phyloP scores from a whole-genome alignment of 92 coral and sea anemone genomes.

The Nematostella vectensis region DNA sequence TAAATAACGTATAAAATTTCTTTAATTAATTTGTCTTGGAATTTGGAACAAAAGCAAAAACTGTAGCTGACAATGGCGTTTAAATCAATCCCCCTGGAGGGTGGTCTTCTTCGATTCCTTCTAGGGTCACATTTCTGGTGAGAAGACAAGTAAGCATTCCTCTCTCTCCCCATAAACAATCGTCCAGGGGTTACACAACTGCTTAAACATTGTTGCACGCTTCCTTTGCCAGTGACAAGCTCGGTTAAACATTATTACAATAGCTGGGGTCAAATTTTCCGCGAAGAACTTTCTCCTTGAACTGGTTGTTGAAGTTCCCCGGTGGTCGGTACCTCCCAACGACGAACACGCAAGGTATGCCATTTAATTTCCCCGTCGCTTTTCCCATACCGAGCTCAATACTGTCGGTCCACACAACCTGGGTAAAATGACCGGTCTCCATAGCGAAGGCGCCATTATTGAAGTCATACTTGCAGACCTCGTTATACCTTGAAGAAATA shows the following conservation, averaged over 20 bases:
- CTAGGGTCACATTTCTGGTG: no score
- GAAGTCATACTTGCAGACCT: slow-evolving; percentile 62
- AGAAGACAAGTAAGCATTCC: no score
- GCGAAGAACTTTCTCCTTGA: slow-evolving; percentile 43
- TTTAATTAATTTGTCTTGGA: no score
- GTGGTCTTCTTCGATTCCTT: no score
- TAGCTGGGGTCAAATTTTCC: slow-evolving; percentile 57
- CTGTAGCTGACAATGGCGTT: no score
- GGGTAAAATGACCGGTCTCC: slow-evolving; percentile 70
- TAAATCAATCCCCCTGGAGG: no score
- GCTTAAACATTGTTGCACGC: no score
- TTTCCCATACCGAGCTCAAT: slow-evolving; percentile 67
- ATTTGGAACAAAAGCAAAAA: no score
- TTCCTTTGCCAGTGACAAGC: no score
- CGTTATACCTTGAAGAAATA: slow-evolving; percentile 55
- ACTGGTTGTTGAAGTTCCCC: slow-evolving; percentile 56
- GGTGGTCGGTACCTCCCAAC: slow-evolving; percentile 63
- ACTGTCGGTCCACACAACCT: slow-evolving; percentile 70
- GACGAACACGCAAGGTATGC: slow-evolving; percentile 58
- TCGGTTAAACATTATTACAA: slow-evolving; percentile 38
- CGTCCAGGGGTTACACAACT: no score
- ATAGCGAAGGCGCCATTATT: slow-evolving; percentile 45
- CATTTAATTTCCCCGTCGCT: slow-evolving; percentile 40
- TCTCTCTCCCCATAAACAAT: no score
- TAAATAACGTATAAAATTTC: no score